Evolutionary conservation across 2,888 invertebrate species (phyloP).

Genomic region (Chirona hameri): DNA sequence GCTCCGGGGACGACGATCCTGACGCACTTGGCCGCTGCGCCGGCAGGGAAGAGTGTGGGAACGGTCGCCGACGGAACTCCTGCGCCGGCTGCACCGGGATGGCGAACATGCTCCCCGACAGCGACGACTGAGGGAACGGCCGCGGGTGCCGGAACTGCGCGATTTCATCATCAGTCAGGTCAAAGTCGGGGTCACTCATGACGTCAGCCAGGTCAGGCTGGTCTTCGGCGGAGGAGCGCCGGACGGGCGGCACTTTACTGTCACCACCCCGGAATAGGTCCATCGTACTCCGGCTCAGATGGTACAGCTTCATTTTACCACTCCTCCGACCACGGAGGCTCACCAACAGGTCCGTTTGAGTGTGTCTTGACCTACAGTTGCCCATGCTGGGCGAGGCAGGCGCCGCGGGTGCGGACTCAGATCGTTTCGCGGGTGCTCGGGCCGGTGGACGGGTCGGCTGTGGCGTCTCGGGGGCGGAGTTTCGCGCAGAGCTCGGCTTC

Average conservation of each 20-base stretch:
- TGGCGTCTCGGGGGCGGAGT: neutral
- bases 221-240: neutral
- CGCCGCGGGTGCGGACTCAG: neutral
- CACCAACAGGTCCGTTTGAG: neutral
- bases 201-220: neutral
- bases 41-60: constrained; percentile 1
- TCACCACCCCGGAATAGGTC: neutral
- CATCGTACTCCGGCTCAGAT: neutral
- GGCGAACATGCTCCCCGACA: neutral
- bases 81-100: neutral
- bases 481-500: neutral
- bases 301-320: neutral
- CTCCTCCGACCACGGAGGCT: neutral
- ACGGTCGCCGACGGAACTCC: neutral
- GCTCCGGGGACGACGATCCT: constrained; percentile 4
- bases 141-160: neutral
- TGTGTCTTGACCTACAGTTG: neutral
- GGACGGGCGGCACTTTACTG: neutral
- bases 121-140: constrained; percentile 28
- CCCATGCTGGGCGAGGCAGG: neutral
- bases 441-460: neutral
- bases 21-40: neutral
- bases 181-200: neutral
- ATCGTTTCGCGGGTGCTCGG: neutral
- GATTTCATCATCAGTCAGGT: constrained; percentile 9